Percentiles rank a stretch among this genome's conserved stretches.
These are phyloP conservation scores for Prionace glauca DNA, from an alignment of 2,797 vertebrate genomes.

Conservation along the genomic window DNA sequence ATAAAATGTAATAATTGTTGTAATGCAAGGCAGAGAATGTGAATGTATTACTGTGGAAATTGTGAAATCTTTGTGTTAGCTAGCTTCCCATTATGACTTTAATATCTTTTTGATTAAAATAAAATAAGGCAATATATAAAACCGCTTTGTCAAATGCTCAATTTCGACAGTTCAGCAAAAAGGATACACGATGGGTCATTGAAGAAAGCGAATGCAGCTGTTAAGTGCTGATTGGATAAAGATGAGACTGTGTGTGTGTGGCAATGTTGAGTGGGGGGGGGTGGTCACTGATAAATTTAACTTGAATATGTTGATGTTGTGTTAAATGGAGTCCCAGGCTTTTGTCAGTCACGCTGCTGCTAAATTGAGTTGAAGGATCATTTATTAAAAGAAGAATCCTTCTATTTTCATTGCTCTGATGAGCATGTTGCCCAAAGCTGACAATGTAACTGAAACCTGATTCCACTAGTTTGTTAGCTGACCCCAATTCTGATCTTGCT, in stretches of 20 bases:
- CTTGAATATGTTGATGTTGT: not conserved
- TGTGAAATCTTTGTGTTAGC: not conserved
- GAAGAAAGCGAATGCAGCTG: not conserved
- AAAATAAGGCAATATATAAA: not conserved
- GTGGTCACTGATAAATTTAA: not conserved
- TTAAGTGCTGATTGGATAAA: not conserved
- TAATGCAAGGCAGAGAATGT: not conserved
- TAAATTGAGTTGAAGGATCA: not conserved
- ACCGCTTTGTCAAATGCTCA: not conserved
- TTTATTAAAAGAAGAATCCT: not conserved
- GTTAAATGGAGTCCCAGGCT: not conserved
- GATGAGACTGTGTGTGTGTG: not conserved
- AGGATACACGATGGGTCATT: not conserved
- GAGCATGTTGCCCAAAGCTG: not conserved
- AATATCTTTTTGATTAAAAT: not conserved
- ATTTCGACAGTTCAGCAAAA: not conserved
- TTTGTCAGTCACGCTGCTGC: not conserved
- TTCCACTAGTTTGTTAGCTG: not conserved
- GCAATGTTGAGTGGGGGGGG: not conserved
- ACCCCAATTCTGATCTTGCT: not conserved
- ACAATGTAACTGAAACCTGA: not conserved
- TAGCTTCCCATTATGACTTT: not conserved
- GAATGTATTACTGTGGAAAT: not conserved
- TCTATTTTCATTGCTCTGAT: not conserved
- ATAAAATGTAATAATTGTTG: not conserved